These are phyloP conservation scores for Drosophila sulfurigaster DNA, from an alignment of 1,140 invertebrate genomes.

Conservation along the genomic window DNA sequence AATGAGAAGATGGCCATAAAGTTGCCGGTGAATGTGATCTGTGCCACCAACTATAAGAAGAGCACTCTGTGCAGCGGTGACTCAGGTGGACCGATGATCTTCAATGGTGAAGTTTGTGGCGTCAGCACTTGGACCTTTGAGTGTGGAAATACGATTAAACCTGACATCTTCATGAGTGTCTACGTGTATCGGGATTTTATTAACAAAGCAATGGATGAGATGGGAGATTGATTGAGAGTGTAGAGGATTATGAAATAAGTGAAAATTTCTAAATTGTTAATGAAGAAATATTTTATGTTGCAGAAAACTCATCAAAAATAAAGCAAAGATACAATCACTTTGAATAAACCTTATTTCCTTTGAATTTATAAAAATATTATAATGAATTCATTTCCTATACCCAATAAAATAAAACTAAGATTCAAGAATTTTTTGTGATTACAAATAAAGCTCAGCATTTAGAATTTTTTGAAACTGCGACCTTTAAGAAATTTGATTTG, in stretches of 20 bases:
- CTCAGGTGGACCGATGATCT: slow-evolving; percentile 52
- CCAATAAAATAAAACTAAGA: too few species aligned
- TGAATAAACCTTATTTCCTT: too few species aligned
- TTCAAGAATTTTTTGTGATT: too few species aligned
- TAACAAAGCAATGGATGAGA: background rate
- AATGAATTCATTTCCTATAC: too few species aligned
- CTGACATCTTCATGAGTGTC: slow-evolving; percentile 54
- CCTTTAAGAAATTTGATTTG: too few species aligned
- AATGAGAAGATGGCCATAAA: background rate
- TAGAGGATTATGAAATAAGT: background rate
- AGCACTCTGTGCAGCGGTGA: slow-evolving; percentile 50
- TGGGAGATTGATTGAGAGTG: slow-evolving; percentile 14
- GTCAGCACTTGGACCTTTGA: slow-evolving; percentile 41
- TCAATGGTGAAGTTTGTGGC: slow-evolving; percentile 43
- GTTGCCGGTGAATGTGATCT: slow-evolving; percentile 46
- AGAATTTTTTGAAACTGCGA: too few species aligned
- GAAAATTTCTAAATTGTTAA: too few species aligned
- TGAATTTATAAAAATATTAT: too few species aligned
- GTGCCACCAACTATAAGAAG: slow-evolving; percentile 32
- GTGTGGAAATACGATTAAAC: slow-evolving; percentile 37
- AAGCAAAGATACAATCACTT: too few species aligned
- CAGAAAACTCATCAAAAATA: too few species aligned
- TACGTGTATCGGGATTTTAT: slow-evolving; percentile 49
- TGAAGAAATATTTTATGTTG: too few species aligned
- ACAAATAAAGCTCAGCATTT: too few species aligned